phyloP scores from a whole-genome alignment of 2,113 vertebrate species.

The Boulengeromyrus knoepffleri region DNA sequence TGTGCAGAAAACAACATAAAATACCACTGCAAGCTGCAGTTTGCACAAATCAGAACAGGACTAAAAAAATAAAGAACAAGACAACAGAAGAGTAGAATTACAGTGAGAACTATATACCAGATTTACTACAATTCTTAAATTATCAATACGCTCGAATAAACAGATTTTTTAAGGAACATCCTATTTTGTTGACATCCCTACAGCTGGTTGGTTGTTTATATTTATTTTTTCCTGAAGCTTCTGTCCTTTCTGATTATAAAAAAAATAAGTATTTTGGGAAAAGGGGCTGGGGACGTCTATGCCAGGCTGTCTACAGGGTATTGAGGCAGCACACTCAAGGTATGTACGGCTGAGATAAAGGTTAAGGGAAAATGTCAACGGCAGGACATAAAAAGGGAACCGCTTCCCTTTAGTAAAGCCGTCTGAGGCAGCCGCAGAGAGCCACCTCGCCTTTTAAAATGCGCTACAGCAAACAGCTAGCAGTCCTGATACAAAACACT shows the following conservation, averaged over 20 bases:
- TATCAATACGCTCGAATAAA: neutral
- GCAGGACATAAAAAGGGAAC: conserved; percentile 2
- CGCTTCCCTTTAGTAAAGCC: neutral
- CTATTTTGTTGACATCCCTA: neutral
- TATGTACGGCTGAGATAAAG: conserved; percentile 6
- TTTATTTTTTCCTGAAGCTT: neutral
- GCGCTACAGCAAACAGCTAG: neutral
- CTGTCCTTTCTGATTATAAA: neutral
- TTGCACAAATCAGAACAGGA: neutral
- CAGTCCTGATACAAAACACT: neutral
- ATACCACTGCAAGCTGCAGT: neutral
- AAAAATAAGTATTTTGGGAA: neutral
- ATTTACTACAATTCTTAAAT: neutral
- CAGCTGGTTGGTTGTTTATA: neutral
- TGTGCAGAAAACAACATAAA: neutral
- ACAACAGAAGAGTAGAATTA: neutral
- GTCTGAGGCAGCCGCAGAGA: neutral
- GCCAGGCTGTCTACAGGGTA: neutral
- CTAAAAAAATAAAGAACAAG: neutral
- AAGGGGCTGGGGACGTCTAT: neutral
- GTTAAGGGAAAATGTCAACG: conserved; percentile 16
- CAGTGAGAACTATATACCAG: neutral
- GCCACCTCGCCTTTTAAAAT: neutral
- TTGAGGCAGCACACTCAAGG: neutral
- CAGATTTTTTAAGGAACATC: neutral